Evolutionary conservation across 2,113 vertebrate genomes (phyloP).

Genomic region (Gymnocephalus cernua): DNA sequence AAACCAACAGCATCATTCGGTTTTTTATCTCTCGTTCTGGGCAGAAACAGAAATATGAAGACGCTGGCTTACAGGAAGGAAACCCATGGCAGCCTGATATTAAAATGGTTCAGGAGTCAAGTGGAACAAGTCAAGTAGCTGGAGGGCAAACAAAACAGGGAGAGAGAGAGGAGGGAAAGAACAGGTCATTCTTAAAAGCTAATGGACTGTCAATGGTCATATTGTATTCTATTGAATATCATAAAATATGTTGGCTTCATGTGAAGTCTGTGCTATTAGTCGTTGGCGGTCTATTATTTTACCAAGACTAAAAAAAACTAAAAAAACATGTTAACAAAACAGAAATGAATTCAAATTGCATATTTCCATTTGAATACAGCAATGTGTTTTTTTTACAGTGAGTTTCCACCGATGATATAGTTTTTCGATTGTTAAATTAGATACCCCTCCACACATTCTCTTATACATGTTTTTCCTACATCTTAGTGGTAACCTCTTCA

Average conservation of each 20-base stretch:
- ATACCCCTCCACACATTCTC: not conserved
- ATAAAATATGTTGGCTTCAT: conserved; percentile 66
- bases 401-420: not conserved
- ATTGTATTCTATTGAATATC: conserved; percentile 69
- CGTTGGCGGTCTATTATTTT: conserved; percentile 40
- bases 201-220: conserved; percentile 77
- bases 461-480: not conserved
- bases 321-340: not conserved
- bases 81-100: conserved; percentile 77
- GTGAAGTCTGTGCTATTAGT: conserved; percentile 51
- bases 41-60: conserved; percentile 73
- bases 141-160: conserved; percentile 72
- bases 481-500: conserved; percentile 7
- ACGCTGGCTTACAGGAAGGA: conserved; percentile 73
- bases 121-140: conserved; percentile 82
- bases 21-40: conserved; percentile 66
- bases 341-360: not conserved
- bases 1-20: conserved; percentile 21
- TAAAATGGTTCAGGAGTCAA: conserved; percentile 84
- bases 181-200: conserved; percentile 77
- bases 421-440: not conserved
- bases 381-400: not conserved
- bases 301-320: conserved; percentile 11
- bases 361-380: not conserved
- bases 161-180: conserved; percentile 57